phyloP scores from a whole-genome alignment of 2,888 invertebrate genomes.

The Brenthis ino region DNA sequence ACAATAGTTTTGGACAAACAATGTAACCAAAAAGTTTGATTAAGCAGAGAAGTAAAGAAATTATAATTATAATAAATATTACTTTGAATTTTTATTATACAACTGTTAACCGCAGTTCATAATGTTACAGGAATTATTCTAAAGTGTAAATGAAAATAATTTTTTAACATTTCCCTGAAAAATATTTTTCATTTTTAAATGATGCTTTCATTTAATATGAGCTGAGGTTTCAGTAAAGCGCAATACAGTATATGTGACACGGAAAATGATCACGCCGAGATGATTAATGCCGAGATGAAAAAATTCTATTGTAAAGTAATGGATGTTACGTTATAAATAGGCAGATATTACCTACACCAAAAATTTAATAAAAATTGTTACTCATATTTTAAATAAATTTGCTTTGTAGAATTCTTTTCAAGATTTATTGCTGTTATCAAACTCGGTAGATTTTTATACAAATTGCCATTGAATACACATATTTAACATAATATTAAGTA shows the following conservation, averaged over 20 bases:
- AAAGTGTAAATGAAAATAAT: not conserved
- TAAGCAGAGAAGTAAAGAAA: too few species aligned
- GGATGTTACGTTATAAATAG: not conserved
- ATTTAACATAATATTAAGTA: too few species aligned
- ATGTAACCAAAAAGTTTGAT: not conserved
- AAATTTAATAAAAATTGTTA: not conserved
- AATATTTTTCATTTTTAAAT: not conserved
- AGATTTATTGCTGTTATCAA: too few species aligned
- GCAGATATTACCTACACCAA: not conserved
- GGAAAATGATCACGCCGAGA: conserved; percentile 14
- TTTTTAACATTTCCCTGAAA: not conserved
- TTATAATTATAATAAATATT: too few species aligned
- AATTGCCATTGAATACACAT: too few species aligned
- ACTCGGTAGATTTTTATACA: too few species aligned
- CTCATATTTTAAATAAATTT: too few species aligned
- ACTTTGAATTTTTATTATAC: too few species aligned
- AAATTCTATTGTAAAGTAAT: conserved; percentile 6
- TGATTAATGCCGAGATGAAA: conserved; percentile 20
- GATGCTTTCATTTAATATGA: not conserved
- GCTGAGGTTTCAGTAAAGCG: conserved; percentile 22
- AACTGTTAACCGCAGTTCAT: too few species aligned
- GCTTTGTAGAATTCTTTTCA: too few species aligned
- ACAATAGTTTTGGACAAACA: not conserved
- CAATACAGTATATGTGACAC: conserved; percentile 10
- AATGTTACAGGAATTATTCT: too few species aligned